These are phyloP conservation scores for Patella caerulea DNA, from an alignment of 2,888 invertebrate genomes.

Conservation along the genomic window DNA sequence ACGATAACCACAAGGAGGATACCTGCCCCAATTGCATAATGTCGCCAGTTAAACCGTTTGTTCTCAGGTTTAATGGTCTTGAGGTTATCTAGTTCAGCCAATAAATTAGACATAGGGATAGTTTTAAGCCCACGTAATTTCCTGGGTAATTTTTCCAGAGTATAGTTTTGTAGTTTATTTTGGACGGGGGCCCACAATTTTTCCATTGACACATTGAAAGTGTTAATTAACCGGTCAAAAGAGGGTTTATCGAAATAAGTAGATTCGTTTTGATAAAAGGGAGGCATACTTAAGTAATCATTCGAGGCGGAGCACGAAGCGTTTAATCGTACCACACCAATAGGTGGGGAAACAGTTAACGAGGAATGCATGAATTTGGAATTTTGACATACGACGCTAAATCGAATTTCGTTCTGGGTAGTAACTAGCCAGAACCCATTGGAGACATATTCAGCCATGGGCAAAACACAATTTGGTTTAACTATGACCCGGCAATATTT, in stretches of 20 bases:
- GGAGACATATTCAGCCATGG: background rate
- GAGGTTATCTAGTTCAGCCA: background rate
- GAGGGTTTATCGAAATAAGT: background rate
- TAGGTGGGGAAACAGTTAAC: background rate
- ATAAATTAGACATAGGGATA: background rate
- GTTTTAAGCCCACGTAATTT: background rate
- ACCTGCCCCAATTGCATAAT: too few species aligned
- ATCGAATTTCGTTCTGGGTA: background rate
- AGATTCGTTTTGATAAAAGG: background rate
- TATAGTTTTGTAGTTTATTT: background rate
- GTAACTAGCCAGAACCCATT: background rate
- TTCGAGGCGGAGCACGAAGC: background rate
- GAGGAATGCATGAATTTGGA: background rate
- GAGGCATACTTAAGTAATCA: background rate
- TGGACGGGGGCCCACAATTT: background rate
- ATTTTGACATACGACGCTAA: background rate
- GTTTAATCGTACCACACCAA: background rate
- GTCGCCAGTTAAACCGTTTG: too few species aligned
- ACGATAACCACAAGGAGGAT: too few species aligned
- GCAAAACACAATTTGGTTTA: background rate
- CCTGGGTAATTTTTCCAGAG: background rate
- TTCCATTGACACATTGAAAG: background rate
- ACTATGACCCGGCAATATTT: background rate
- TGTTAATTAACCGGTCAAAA: background rate
- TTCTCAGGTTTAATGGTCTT: background rate